Evolutionary conservation across 2,797 vertebrate species (phyloP), one percentile per base, ranked within the genome.

Genomic region (Nasua narica): DNA sequence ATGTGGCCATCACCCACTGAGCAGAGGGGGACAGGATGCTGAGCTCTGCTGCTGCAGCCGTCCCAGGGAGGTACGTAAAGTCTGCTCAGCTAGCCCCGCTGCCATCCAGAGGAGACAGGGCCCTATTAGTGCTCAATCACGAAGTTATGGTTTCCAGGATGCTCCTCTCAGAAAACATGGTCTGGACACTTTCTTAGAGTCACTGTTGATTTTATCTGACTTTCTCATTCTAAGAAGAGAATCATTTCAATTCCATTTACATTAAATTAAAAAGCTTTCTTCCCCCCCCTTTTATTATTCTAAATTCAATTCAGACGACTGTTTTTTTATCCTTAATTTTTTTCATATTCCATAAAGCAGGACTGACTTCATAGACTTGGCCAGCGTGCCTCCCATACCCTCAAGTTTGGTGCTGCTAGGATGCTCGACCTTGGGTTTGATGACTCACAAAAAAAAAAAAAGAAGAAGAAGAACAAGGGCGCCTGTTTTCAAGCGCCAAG

Each of bases 221-320:
- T 79, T 94, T 91, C 81, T 93, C 81, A 85, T 88, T 96, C 96
- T 90, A 97, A 23, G 82, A 94, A 96, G 90, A 89, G 84, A 94
- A 97, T 96, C 82, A n/a, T 94, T 97, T 96, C 95, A 95, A 95
- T 94, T 83, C 67, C 67, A 62, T 62, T 97, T 92, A 96, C 88
- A 89, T 95, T 97, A 95, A 95, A 96, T 87, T 96, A 91, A 96
- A 97, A 96, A 89, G 96, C 83, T 67, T 67, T 90, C 43, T 43
- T 43, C 43, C 43, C 48, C 12, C 27, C 48, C 50, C 46, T 94
- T 87, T 93, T 94, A 94, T 94, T 97, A 94, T 95, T 96, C 95
- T 97, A 97, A 98, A 98, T 97, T 95, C 93, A 89, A 95, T 95
- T 96, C 96, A 97, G 93, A 96, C 16, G 50, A 29, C 70, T 95